Evolutionary conservation across 2,797 vertebrate genomes (phyloP).

Genomic region (Potorous gilbertii): DNA sequence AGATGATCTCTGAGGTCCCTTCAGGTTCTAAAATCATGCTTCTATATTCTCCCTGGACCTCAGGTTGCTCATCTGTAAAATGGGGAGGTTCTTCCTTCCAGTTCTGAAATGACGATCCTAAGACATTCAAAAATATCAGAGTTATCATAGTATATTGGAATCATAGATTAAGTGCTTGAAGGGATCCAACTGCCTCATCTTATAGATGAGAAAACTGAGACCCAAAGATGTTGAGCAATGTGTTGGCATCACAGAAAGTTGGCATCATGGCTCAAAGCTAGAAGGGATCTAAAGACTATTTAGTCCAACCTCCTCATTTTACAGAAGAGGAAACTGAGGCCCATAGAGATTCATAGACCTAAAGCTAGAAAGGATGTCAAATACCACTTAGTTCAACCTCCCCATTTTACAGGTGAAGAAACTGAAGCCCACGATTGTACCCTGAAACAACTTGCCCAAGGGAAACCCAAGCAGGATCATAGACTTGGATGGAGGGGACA

Average conservation of each 20-base stretch:
- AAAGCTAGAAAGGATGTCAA: no score
- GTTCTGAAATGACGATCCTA: background rate
- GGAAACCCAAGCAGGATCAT: constrained; percentile 11
- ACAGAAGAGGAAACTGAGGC: background rate
- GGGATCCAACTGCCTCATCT: background rate
- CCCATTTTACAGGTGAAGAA: background rate
- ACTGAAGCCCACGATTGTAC: constrained; percentile 17
- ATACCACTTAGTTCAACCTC: no score
- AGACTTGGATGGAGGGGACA: background rate
- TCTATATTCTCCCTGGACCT: background rate
- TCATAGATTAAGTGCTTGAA: background rate
- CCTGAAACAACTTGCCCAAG: background rate
- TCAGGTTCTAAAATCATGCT: background rate
- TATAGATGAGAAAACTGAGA: background rate
- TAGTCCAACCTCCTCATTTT: background rate
- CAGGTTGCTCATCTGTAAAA: background rate
- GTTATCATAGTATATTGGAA: background rate
- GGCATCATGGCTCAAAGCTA: background rate
- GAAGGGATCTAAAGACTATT: background rate
- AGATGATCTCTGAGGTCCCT: background rate
- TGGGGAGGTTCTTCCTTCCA: background rate
- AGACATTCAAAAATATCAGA: background rate
- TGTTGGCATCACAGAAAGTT: background rate
- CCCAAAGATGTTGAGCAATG: background rate
- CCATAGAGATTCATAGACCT: background rate